Evolutionary conservation across 2,888 invertebrate genomes (phyloP), one percentile per base, ranked within the genome.

Genomic region (Schizaphis graminum): DNA sequence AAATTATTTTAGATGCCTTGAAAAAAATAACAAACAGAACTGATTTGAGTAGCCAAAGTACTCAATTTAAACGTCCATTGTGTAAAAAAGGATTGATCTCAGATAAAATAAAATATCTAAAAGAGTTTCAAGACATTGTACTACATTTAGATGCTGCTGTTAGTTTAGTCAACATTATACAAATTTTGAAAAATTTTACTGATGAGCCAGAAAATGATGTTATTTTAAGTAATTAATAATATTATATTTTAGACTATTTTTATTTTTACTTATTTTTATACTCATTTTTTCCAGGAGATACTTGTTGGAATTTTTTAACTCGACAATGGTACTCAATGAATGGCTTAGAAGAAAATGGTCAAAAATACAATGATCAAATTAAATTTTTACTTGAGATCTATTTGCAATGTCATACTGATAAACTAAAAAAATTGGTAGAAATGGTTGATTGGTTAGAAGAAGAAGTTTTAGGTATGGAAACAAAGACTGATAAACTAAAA

Each of bases 311-410:
- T 89, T 96, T 98, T 95, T 96, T 98, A 95, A 96, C 96, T 67
- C 96, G 97, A 93, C 97, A 97, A 95, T 98, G 98, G 98, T 97
- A 97, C 95, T 97, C 97, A 94, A 95, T 96, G 85, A 97, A 97
- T 95, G 97, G 97, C 5, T 95, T 96, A 94, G 95, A 96, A 93
- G 97, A 97, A 95, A 97, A 97, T 95, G 98, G 98, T 28, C 96
- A 97, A 24, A 95, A 96, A 94, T 97, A 96, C 95, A 97, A 97
- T 96, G 96, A 97, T 95, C 96, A 97, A 95, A 96, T 98, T 35
- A 97, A 97, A 95, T 96, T 96, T 94, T 96, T 98, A 92, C 96
- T 97, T 35, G 97, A 97, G 95, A 96, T 96, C n/a, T 97, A 97
- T 95, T 96, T 98, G 16, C 96, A 96, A 77, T 96, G 97, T 94